phyloP scores from a whole-genome alignment of 2,113 vertebrate genomes.

The Xerus inauris region DNA sequence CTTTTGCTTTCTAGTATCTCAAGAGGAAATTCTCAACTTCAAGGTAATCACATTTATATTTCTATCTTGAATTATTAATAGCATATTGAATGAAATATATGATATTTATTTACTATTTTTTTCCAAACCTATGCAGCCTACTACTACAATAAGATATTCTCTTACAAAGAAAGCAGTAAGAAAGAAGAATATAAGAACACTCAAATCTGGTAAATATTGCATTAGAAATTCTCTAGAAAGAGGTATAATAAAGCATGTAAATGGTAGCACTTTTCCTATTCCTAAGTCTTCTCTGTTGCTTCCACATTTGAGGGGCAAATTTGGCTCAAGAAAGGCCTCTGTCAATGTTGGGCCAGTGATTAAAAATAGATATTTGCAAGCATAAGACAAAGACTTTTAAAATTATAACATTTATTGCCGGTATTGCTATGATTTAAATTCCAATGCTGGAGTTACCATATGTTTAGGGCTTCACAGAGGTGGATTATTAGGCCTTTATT shows the following conservation, averaged over 20 bases:
- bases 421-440: too few relatives aligned
- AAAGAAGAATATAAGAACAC: not conserved
- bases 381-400: not conserved
- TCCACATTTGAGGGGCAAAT: constrained; percentile 89
- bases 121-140: constrained; percentile 36
- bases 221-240: not conserved
- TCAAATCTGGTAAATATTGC: constrained; percentile 78
- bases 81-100: not conserved
- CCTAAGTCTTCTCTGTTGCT: constrained; percentile 47
- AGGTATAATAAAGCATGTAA: not conserved
- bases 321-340: constrained; percentile 89
- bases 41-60: constrained; percentile 68
- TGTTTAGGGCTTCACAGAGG: too few relatives aligned
- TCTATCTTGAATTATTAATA: constrained; percentile 41
- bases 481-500: too few relatives aligned
- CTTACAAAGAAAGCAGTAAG: constrained; percentile 17
- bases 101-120: constrained; percentile 33
- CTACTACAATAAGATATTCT: constrained; percentile 47
- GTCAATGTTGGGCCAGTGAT: constrained; percentile 87
- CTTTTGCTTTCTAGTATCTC: constrained; percentile 55
- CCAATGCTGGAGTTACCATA: too few relatives aligned
- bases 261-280: not conserved
- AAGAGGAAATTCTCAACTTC: constrained; percentile 34
- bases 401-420: not conserved
- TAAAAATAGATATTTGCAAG: not conserved